phyloP scores from a whole-genome alignment of 1,140 invertebrate genomes.

The Lasioglossum baleicum region DNA sequence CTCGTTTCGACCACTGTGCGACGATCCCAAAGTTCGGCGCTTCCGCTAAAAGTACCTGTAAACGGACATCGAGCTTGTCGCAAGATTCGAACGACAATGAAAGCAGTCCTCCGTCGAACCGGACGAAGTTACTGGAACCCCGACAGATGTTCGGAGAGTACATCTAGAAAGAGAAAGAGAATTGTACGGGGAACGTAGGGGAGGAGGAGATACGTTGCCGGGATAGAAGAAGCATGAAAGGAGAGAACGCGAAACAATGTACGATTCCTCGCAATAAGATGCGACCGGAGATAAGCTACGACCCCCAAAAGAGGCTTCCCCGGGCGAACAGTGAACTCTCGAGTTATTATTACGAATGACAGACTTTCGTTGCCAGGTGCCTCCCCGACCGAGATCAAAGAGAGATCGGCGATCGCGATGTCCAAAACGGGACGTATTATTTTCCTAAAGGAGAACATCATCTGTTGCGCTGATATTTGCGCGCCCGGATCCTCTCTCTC shows the following conservation, averaged over 20 bases:
- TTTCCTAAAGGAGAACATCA: slow-evolving; percentile 30
- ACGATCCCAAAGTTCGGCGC: too few relatives aligned
- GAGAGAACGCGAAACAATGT: slow-evolving; percentile 68
- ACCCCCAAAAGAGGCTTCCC: slow-evolving; percentile 62
- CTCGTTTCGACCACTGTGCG: too few relatives aligned
- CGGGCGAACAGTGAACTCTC: slow-evolving; percentile 49
- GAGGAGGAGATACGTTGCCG: slow-evolving; percentile 14
- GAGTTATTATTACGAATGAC: slow-evolving; percentile 72
- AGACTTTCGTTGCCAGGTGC: slow-evolving; percentile 66
- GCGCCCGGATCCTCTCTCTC: slow-evolving; percentile 10
- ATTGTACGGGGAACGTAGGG: slow-evolving; percentile 1
- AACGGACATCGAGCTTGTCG: background rate
- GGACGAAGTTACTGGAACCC: slow-evolving; percentile 31
- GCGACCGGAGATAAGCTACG: slow-evolving; percentile 69
- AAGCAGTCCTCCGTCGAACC: background rate
- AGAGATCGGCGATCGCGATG: slow-evolving; percentile 40
- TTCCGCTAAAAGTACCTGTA: background rate
- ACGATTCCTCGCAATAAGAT: slow-evolving; percentile 70
- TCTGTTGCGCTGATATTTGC: slow-evolving; percentile 41
- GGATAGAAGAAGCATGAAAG: slow-evolving; percentile 50
- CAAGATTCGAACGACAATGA: background rate
- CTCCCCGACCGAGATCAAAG: slow-evolving; percentile 58
- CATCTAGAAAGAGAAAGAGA: background rate
- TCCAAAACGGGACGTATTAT: slow-evolving; percentile 49
- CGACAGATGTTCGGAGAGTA: slow-evolving; percentile 44